Percentiles rank a stretch among this genome's conserved stretches.
phyloP scores from a whole-genome alignment of 2,888 invertebrate species.

The Cantharis lateralis region DNA sequence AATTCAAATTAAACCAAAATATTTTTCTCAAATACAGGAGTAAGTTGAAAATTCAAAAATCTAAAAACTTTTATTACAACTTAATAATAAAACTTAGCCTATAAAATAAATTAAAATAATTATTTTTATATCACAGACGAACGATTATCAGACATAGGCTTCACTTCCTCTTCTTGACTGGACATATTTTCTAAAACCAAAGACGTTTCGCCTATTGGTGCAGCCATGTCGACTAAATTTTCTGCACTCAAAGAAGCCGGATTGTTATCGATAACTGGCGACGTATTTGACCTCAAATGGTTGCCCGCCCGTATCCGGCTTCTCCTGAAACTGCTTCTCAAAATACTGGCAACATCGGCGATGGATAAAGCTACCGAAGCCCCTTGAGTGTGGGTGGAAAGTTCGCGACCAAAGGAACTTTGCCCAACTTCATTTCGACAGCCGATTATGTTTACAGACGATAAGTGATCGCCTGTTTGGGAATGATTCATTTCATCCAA shows the following conservation, averaged over 20 bases:
- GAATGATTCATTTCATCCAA: slow-evolving; percentile 64
- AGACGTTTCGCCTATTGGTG: slow-evolving; percentile 61
- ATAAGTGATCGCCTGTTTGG: slow-evolving; percentile 3
- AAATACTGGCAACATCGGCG: slow-evolving; percentile 62
- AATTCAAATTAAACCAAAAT: neutral
- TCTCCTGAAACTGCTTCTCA: slow-evolving; percentile 63
- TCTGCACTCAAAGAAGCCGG: slow-evolving; percentile 62
- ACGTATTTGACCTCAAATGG: slow-evolving; percentile 46
- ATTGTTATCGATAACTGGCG: slow-evolving; percentile 36
- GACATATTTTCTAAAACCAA: slow-evolving; percentile 49
- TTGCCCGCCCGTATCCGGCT: slow-evolving; percentile 53
- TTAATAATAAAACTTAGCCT: slow-evolving; percentile 8
- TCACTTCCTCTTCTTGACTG: slow-evolving; percentile 37
- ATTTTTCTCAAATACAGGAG: neutral
- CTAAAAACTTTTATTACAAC: neutral
- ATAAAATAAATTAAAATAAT: slow-evolving; percentile 27
- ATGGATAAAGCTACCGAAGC: slow-evolving; percentile 58
- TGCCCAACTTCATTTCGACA: slow-evolving; percentile 11
- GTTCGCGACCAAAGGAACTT: slow-evolving; percentile 19
- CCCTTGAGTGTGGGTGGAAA: slow-evolving; percentile 25
- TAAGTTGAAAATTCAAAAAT: neutral
- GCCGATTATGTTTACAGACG: slow-evolving; percentile 21
- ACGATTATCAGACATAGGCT: slow-evolving; percentile 41
- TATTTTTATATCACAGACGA: slow-evolving; percentile 53
- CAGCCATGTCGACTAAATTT: slow-evolving; percentile 64